A percentile compares a stretch with the other conserved stretches of the same genome.
Evolutionary conservation across 2,888 invertebrate genomes (phyloP).

Genomic region (Pristionchus arcanus): DNA sequence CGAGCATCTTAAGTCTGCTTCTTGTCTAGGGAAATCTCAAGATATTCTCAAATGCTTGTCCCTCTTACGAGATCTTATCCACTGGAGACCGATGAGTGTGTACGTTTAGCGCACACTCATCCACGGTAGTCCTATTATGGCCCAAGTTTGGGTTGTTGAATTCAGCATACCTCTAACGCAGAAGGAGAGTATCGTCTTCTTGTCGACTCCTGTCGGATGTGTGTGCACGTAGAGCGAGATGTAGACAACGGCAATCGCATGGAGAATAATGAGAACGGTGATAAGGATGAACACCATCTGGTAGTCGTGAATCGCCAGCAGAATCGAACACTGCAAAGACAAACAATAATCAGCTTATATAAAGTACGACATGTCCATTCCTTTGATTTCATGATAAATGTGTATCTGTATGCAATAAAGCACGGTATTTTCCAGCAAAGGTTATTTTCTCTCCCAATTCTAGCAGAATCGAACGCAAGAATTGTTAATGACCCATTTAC

Average conservation of each 20-base stretch:
- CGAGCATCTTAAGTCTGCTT: neutral
- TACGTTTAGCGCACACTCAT: too few relatives aligned
- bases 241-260: conserved; percentile 57
- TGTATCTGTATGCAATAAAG: neutral
- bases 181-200: conserved; percentile 7
- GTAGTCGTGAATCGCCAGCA: conserved; percentile 62
- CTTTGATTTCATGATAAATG: too few relatives aligned
- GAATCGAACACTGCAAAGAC: conserved; percentile 63
- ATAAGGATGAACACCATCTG: conserved; percentile 62
- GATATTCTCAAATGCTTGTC: neutral
- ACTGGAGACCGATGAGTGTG: too few relatives aligned
- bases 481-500: neutral
- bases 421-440: neutral
- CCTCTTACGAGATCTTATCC: too few relatives aligned
- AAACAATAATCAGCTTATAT: too few relatives aligned
- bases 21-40: neutral
- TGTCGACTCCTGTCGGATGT: neutral
- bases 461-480: neutral
- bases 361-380: too few relatives aligned
- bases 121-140: too few relatives aligned
- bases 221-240: neutral
- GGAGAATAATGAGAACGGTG: conserved; percentile 63
- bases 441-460: neutral
- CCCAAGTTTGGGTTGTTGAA: too few relatives aligned
- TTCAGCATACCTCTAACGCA: conserved; percentile 44